Base-by-base conservation (phyloP, 1,140 invertebrate genomes). In the Rhagoletis pomonella region DNA sequence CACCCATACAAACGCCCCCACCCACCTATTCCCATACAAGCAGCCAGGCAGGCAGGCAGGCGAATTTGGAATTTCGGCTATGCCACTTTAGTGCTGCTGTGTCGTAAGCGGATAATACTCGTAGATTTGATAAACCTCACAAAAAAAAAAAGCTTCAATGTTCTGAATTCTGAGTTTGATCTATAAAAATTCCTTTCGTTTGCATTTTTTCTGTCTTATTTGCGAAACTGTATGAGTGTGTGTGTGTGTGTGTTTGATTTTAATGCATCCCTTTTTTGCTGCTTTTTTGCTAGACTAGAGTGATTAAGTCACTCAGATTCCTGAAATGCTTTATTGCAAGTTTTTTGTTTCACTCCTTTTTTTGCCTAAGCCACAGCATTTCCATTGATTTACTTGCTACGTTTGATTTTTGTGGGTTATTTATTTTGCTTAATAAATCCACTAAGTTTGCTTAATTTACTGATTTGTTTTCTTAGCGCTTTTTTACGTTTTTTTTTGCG, bases 91-190 rank as follows among this genome's bases (percentile, higher is more conserved):
- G 39, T 44, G 67, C 14, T 47, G 42, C 67, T 47, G 67, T 44
- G 67, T 1, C 67, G 14, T 73, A 73, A 73, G 67, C 67, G 67
- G 42, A 73, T 73, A 73, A 73, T 73, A 29, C 29, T 29, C 29
- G 29, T 29, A 47, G 67, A 73, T 73, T 73, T 73, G 67, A 73
- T 73, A 47, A 73, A 73, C 44, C 39, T 42, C 60, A 29, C 29
- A 29, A 29, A 29, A 29, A 62, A 29, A 62, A 44, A 73, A 73
- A 73, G 67, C 42, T 47, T 17, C 67, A 73, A 73, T 44, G 44
- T 47, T 42, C 42, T 73, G 44, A 73, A 73, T 17, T 42, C 42
- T 73, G 44, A 73, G 44, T 17, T 39, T 47, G 67, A 42, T 73
- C 14, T 42, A 73, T 73, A 73, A 73, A 73, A 73, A 44, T 47